phyloP scores from a whole-genome alignment of 2,113 vertebrate species.

The Elanoides forficatus region DNA sequence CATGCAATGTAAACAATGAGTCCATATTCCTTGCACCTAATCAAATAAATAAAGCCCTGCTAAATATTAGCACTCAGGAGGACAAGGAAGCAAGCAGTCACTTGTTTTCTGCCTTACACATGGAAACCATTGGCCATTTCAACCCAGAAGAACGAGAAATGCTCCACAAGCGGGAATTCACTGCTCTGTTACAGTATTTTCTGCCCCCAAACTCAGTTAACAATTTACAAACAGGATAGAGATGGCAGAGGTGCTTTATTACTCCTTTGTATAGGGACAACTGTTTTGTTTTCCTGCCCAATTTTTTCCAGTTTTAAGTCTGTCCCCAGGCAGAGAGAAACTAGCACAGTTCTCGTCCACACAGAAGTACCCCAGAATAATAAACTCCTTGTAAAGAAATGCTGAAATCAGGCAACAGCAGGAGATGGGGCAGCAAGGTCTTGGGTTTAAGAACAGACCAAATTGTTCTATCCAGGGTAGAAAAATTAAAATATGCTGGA shows the following conservation, averaged over 20 bases:
- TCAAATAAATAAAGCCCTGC: not conserved
- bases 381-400: not conserved
- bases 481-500: not conserved
- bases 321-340: not conserved
- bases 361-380: not conserved
- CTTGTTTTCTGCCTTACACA: not conserved
- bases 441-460: conserved; percentile 20
- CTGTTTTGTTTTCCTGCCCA: not conserved
- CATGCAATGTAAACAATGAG: not conserved
- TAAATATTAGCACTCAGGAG: not conserved
- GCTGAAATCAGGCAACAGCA: not conserved
- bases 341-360: not conserved
- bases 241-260: not conserved
- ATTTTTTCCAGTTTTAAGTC: not conserved
- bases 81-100: not conserved
- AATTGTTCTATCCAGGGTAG: not conserved
- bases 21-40: not conserved
- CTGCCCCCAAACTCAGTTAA: not conserved
- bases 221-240: not conserved
- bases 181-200: not conserved
- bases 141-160: not conserved
- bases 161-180: not conserved
- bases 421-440: not conserved
- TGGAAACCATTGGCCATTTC: not conserved
- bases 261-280: not conserved